phyloP scores from a whole-genome alignment of 2,888 invertebrate species.

The Drymonia ruficornis region DNA sequence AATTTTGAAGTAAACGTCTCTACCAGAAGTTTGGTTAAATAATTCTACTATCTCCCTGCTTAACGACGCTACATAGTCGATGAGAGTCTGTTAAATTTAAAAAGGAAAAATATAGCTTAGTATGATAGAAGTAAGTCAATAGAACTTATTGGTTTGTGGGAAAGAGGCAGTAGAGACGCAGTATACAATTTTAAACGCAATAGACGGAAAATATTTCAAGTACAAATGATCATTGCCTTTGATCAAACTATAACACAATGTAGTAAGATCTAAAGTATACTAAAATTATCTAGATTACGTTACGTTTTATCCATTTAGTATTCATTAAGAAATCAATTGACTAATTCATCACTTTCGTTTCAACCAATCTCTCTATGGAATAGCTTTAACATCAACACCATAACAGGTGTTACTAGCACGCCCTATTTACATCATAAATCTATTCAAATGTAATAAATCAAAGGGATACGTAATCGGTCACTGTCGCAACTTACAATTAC shows the following conservation, averaged over 20 bases:
- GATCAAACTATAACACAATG: too few species aligned
- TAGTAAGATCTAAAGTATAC: too few species aligned
- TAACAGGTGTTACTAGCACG: slow-evolving; percentile 7
- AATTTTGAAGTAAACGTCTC: too few species aligned
- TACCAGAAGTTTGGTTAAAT: too few species aligned
- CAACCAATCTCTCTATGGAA: not conserved
- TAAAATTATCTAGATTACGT: not conserved
- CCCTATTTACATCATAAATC: slow-evolving; percentile 25
- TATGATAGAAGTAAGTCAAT: too few species aligned
- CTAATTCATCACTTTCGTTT: not conserved
- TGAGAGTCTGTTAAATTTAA: too few species aligned
- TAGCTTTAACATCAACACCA: not conserved
- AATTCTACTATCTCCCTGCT: not conserved
- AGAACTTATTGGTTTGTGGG: too few species aligned
- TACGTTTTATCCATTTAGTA: not conserved
- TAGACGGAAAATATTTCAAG: too few species aligned
- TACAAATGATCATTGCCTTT: too few species aligned
- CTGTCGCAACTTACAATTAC: not conserved
- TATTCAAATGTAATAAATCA: slow-evolving; percentile 11
- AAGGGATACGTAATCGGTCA: not conserved
- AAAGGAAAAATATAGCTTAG: too few species aligned
- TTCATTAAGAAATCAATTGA: not conserved
- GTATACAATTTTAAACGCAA: too few species aligned
- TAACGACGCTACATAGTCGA: not conserved
- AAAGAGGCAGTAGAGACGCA: too few species aligned